phyloP scores from a whole-genome alignment of 1,140 invertebrate genomes.

The Bombus sylvicola region DNA sequence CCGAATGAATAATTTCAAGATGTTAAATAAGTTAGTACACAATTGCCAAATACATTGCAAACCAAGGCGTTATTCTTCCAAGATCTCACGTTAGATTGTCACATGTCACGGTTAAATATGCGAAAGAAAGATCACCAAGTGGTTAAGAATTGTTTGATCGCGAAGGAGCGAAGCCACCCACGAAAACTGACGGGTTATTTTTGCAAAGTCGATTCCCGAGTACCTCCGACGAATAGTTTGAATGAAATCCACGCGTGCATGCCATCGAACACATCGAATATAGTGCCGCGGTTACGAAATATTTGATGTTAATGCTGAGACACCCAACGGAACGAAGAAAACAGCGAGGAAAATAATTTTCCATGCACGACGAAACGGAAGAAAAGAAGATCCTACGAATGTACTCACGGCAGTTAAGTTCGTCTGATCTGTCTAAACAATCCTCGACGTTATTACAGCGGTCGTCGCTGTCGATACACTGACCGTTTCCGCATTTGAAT shows the following conservation, averaged over 20 bases:
- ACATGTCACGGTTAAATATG: background rate
- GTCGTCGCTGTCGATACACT: conserved; percentile 85
- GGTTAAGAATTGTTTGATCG: background rate
- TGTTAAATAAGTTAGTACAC: background rate
- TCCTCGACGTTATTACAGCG: conserved; percentile 86
- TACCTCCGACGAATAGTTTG: background rate
- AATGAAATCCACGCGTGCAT: background rate
- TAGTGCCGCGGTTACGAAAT: no score
- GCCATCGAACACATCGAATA: background rate
- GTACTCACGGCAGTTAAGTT: conserved; percentile 85
- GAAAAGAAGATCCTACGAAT: no score
- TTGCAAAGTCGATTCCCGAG: background rate
- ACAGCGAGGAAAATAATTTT: conserved; percentile 3
- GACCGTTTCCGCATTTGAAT: conserved; percentile 85
- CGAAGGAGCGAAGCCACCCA: background rate
- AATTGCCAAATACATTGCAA: background rate
- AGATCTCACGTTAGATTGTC: background rate
- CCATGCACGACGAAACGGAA: background rate
- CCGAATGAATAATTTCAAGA: background rate
- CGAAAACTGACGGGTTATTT: background rate
- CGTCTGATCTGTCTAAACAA: conserved; percentile 85
- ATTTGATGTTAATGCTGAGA: no score
- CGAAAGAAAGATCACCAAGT: background rate
- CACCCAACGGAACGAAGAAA: no score
- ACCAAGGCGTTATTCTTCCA: background rate